Evolutionary conservation across 1,140 invertebrate genomes (phyloP), one percentile per base, ranked within the genome.

Genomic region (Caerostris darwini): DNA sequence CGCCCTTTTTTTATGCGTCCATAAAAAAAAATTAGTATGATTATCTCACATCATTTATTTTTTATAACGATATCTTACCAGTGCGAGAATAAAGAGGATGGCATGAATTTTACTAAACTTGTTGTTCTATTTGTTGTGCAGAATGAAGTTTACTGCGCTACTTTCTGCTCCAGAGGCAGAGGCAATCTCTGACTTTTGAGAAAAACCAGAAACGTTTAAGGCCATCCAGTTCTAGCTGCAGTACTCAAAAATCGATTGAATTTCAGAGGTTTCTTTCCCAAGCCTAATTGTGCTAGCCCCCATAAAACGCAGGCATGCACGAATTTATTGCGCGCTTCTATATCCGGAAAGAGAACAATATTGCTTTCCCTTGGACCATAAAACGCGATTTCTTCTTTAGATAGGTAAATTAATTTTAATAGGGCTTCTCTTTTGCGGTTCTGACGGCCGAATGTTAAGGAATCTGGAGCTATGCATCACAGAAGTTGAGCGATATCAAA

Each of bases 351-450:
- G 77, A 92, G 64, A 85, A 93, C 91, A 93, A 93, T 93, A 93
- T 87, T 64, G 81, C 90, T 64, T 92, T 61, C 58, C 56, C 53
- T 85, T 86, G 82, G 83, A 69, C 82, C 91, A 93, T 93, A 93
- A 93, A 93, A 93, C 19, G 81, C 83, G 61, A 93, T 93, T 86
- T 93, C 83, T 86, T 93, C 64, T 71, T 69, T 50, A 86, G 91
- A 86, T 93, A 86, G 91, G 91, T 93, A 93, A 93, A 93, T 93
- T 93, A 93, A 93, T 93, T 93, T 93, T 93, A 86, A 93, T 93
- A 93, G 83, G 64, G 53, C 34, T 19, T 83, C 77, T 54, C 57
- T 53, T 64, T 57, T 61, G 89, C 89, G 69, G 57, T 81, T 14
- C 67, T 56, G 34, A 56, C 12, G 34, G 54, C 71, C 19, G 57